Percentiles rank a stretch among this genome's conserved stretches.
Conservation (phyloP, 1,140 invertebrate genomes). For the Drosophila tropicalis region DNA sequence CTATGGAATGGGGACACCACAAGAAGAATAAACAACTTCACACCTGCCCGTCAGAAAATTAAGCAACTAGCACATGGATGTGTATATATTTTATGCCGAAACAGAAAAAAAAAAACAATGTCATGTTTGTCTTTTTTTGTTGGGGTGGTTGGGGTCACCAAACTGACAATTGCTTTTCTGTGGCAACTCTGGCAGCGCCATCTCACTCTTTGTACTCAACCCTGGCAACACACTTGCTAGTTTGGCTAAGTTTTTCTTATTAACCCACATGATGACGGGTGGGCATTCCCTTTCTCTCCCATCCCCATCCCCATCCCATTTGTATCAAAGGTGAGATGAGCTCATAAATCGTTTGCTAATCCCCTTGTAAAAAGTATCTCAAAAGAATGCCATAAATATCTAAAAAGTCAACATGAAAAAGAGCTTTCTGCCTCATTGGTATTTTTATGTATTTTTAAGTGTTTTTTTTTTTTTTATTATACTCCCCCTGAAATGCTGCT, state of each 20-base stretch:
- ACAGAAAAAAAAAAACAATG: slow-evolving; percentile 62
- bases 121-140: slow-evolving; percentile 43
- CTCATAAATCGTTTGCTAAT: slow-evolving; percentile 69
- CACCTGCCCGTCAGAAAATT: slow-evolving; percentile 51
- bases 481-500: not conserved
- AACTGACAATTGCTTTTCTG: not conserved
- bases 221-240: not conserved
- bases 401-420: slow-evolving; percentile 22
- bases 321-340: slow-evolving; percentile 38
- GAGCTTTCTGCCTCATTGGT: slow-evolving; percentile 49
- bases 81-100: slow-evolving; percentile 25
- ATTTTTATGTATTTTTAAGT: slow-evolving; percentile 82
- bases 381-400: slow-evolving; percentile 37
- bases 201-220: too few relatives aligned
- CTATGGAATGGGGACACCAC: not conserved
- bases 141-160: too few relatives aligned
- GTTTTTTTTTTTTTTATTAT: slow-evolving; percentile 50
- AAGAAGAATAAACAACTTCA: slow-evolving; percentile 50
- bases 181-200: not conserved
- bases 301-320: not conserved
- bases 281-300: not conserved
- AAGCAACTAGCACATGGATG: slow-evolving; percentile 40
- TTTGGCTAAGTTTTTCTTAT: slow-evolving; percentile 23
- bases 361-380: slow-evolving; percentile 58
- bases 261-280: slow-evolving; percentile 48